Evolutionary conservation across 2,797 vertebrate species (phyloP).

Genomic region (Malurus splendens): DNA sequence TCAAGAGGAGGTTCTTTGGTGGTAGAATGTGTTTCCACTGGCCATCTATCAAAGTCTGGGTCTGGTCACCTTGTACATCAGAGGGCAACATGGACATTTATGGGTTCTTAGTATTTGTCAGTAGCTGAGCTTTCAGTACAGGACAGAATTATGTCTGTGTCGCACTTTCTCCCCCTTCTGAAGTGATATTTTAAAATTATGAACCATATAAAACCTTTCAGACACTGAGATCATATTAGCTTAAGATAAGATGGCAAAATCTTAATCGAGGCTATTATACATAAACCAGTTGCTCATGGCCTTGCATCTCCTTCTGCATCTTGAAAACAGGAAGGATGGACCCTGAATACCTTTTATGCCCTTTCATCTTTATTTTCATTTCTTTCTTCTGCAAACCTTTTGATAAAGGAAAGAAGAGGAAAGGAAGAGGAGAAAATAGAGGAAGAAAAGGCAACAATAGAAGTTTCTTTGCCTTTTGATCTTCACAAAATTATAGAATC

Average conservation of each 20-base stretch:
- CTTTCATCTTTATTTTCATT: neutral
- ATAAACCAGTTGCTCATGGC: neutral
- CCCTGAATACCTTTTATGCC: neutral
- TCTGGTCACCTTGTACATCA: slow-evolving; percentile 1
- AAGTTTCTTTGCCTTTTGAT: neutral
- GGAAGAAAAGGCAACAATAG: neutral
- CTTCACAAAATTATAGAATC: neutral
- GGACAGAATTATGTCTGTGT: slow-evolving; percentile 6
- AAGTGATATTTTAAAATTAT: neutral
- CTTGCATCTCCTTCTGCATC: neutral
- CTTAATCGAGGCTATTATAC: neutral
- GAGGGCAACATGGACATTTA: slow-evolving; percentile 3
- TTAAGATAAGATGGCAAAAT: neutral
- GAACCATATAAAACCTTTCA: neutral
- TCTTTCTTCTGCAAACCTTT: neutral
- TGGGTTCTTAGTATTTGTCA: slow-evolving; percentile 13
- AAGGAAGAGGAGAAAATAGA: neutral
- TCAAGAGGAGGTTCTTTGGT: neutral
- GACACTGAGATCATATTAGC: neutral
- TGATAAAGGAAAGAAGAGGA: neutral
- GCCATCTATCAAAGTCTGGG: neutral
- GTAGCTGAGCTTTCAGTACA: neutral
- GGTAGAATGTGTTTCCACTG: neutral
- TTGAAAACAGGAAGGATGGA: neutral
- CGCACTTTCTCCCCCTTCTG: neutral